phyloP scores from a whole-genome alignment of 2,888 invertebrate species.

The Rhagophthalmus giganteus region DNA sequence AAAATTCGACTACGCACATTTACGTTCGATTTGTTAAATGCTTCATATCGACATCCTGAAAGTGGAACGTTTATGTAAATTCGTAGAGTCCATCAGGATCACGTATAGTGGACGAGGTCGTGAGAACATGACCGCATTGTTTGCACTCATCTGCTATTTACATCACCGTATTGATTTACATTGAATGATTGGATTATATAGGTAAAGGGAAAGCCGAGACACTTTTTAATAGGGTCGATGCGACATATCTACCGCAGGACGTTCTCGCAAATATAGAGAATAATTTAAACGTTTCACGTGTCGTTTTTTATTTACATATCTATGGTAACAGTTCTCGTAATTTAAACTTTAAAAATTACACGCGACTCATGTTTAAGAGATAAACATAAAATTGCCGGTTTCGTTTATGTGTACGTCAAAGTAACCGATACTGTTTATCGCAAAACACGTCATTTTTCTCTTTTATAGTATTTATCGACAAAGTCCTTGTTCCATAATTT shows the following conservation, averaged over 20 bases:
- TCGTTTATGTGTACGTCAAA: conserved; percentile 14
- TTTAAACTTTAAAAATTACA: no score
- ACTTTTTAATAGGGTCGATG: conserved; percentile 26
- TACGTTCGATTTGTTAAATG: no score
- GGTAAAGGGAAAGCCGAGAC: conserved; percentile 28
- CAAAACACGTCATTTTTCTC: conserved; percentile 13
- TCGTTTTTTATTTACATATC: no score
- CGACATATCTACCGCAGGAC: conserved; percentile 22
- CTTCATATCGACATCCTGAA: no score
- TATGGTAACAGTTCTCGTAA: no score
- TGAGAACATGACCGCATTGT: conserved; percentile 36
- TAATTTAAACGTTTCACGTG: no score
- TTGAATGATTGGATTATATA: conserved; percentile 34
- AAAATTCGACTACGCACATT: no score
- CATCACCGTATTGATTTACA: conserved; percentile 32
- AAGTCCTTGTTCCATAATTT: conserved; percentile 26
- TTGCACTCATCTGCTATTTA: conserved; percentile 31
- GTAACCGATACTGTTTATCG: conserved; percentile 14
- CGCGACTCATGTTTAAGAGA: conserved; percentile 14
- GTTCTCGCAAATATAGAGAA: no score
- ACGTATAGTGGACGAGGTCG: conserved; percentile 32
- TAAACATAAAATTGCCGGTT: conserved; percentile 10
- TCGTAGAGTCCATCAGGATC: conserved; percentile 25
- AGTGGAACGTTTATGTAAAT: conserved; percentile 25
- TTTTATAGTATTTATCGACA: conserved; percentile 13